These are phyloP conservation scores for Carapus acus DNA, from an alignment of 2,797 vertebrate genomes.

Conservation along the genomic window DNA sequence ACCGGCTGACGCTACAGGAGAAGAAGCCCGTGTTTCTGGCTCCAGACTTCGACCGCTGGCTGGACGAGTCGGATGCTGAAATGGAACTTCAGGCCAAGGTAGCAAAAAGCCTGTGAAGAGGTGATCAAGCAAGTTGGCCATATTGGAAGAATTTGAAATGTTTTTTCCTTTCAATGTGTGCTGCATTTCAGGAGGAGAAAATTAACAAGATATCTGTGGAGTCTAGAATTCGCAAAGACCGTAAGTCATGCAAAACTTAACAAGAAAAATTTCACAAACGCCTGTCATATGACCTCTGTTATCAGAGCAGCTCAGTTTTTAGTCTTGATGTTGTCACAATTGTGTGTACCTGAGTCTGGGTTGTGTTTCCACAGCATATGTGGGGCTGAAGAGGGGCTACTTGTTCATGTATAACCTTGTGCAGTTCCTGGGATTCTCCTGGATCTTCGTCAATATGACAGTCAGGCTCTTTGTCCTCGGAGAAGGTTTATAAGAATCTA, in stretches of 20 bases:
- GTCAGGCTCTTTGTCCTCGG: slow-evolving; percentile 88
- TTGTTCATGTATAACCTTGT: slow-evolving; percentile 92
- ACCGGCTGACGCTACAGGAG: slow-evolving; percentile 89
- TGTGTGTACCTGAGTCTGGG: too few species aligned
- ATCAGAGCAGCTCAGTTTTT: too few species aligned
- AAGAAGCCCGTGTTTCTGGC: slow-evolving; percentile 87
- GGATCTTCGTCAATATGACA: slow-evolving; percentile 94
- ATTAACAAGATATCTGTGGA: slow-evolving; percentile 85
- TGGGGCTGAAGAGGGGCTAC: slow-evolving; percentile 85
- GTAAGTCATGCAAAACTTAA: slow-evolving; percentile 74
- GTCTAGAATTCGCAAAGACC: slow-evolving; percentile 82
- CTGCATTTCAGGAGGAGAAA: slow-evolving; percentile 73
- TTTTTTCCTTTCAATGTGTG: not conserved
- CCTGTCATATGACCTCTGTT: not conserved
- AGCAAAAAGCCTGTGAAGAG: slow-evolving; percentile 8
- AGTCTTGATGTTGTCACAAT: too few species aligned
- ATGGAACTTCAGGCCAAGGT: slow-evolving; percentile 94
- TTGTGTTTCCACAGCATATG: slow-evolving; percentile 56
- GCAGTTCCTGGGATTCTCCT: slow-evolving; percentile 93
- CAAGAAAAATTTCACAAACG: not conserved
- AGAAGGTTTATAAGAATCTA: slow-evolving; percentile 71
- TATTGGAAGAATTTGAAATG: too few species aligned
- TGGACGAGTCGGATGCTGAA: slow-evolving; percentile 95
- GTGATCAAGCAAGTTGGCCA: too few species aligned
- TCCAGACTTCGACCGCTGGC: slow-evolving; percentile 96